phyloP scores from a whole-genome alignment of 2,888 invertebrate species.

The Alsophila aescularia region DNA sequence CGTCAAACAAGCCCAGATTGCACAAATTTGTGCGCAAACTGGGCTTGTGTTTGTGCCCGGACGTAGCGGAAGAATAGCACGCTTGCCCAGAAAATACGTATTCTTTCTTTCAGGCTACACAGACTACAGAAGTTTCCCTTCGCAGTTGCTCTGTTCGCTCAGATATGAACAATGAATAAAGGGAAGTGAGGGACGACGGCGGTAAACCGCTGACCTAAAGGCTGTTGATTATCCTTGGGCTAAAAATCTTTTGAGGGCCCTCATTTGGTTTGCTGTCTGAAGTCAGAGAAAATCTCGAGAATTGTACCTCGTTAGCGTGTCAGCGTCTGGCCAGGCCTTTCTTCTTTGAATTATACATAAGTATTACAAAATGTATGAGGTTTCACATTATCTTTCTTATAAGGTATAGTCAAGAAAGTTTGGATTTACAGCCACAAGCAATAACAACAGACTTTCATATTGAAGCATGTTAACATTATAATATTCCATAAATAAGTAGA shows the following conservation, averaged over 20 bases:
- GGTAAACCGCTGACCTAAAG: conserved; percentile 9
- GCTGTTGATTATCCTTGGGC: conserved; percentile 6
- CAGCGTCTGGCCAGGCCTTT: background rate
- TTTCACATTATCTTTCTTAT: too few relatives aligned
- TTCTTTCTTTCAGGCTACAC: too few relatives aligned
- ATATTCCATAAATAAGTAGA: too few relatives aligned
- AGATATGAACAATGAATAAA: background rate
- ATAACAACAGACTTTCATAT: too few relatives aligned
- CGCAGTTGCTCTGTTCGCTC: background rate
- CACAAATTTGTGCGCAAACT: too few relatives aligned
- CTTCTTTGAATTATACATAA: background rate
- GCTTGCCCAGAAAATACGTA: too few relatives aligned
- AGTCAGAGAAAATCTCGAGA: conserved; percentile 6
- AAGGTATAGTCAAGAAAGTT: too few relatives aligned
- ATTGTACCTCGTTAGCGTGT: conserved; percentile 13
- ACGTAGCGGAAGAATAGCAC: too few relatives aligned
- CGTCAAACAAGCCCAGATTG: too few relatives aligned
- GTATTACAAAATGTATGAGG: background rate
- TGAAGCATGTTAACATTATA: too few relatives aligned
- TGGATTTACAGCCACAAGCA: too few relatives aligned
- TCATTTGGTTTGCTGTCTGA: conserved; percentile 9
- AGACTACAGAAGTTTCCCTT: background rate
- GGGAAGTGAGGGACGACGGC: background rate
- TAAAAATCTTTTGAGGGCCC: conserved; percentile 14
- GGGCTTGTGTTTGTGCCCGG: too few relatives aligned